Conservation (phyloP, 64 coral and sea anemone species). For the Montipora efflorescens region DNA sequence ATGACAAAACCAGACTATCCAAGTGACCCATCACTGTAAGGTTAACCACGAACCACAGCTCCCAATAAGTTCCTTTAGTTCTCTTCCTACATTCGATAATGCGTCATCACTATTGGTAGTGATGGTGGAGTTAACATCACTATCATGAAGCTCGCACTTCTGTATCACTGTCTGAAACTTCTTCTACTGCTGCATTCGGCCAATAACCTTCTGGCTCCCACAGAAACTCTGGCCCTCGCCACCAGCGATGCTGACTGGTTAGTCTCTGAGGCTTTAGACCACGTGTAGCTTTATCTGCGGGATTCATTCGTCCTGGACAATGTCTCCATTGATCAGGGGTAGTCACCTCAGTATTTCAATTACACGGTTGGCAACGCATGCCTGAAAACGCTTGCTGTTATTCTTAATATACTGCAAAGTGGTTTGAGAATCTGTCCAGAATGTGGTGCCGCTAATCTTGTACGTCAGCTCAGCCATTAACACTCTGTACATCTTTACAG, state of each 20-base stretch:
- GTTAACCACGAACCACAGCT: not conserved
- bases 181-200: not conserved
- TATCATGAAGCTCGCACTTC: constrained; percentile 36
- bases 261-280: not conserved
- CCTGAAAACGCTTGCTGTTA: too few species aligned
- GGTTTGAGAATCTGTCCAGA: not conserved
- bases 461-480: too few species aligned
- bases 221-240: constrained; percentile 1
- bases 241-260: constrained; percentile 50
- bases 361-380: too few species aligned
- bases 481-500: not conserved
- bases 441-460: too few species aligned
- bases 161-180: constrained; percentile 49
- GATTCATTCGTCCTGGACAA: too few species aligned
- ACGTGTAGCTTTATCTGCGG: constrained; percentile 22
- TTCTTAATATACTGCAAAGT: not conserved
- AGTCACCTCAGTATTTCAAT: not conserved
- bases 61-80: constrained; percentile 14
- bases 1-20: not conserved
- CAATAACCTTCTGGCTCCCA: constrained; percentile 52
- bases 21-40: not conserved
- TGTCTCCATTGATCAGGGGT: not conserved
- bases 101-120: not conserved
- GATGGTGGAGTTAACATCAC: not conserved
- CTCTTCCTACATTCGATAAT: not conserved